A percentile compares a stretch with the other conserved stretches of the same genome.
Conservation (phyloP, 2,888 invertebrate species). For the Oeneis ivallda region DNA sequence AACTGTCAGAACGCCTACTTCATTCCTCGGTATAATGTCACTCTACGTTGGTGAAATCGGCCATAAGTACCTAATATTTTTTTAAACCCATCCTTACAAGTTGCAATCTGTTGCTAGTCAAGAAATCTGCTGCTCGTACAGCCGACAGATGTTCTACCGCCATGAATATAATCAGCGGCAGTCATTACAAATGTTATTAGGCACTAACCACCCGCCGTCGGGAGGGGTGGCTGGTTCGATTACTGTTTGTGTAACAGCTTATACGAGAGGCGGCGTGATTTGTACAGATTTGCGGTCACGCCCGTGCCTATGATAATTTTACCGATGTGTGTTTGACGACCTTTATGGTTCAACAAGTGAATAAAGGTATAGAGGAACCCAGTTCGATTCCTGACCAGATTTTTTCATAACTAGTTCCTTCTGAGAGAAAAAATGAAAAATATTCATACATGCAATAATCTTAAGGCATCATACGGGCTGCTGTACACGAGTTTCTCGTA, state of each 20-base stretch:
- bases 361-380: background rate
- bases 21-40: too few species aligned
- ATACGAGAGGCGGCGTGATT: background rate
- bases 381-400: too few species aligned
- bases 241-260: constrained; percentile 17
- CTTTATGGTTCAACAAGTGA: background rate
- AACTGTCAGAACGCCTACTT: too few species aligned
- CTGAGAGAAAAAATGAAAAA: too few species aligned
- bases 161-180: constrained; percentile 1
- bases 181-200: constrained; percentile 8
- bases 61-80: too few species aligned
- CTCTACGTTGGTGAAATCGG: too few species aligned
- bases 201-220: constrained; percentile 9
- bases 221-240: constrained; percentile 6
- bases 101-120: too few species aligned
- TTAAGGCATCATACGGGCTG: too few species aligned
- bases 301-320: background rate
- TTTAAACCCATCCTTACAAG: too few species aligned
- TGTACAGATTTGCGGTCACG: constrained; percentile 3
- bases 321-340: background rate
- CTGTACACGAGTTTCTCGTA: too few species aligned
- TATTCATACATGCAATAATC: too few species aligned
- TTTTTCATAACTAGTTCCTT: too few species aligned
- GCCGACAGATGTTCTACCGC: constrained; percentile 1
- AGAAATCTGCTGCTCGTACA: background rate